Base-by-base conservation (phyloP, 2,113 vertebrate species). In the Channa argus region DNA sequence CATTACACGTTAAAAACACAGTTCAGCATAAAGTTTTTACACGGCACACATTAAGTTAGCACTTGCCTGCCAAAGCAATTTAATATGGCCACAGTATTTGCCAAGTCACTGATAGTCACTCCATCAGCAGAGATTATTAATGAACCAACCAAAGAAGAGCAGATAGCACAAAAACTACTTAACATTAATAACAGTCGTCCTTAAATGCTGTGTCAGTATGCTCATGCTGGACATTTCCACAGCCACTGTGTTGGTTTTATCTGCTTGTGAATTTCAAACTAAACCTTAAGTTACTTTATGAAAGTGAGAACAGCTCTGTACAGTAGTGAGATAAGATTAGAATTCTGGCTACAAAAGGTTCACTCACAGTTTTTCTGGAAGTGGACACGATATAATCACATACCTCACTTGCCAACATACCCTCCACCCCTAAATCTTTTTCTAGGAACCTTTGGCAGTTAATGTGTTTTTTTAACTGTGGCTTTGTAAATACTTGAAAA, bases 151-250 rank as follows among this genome's bases (percentile, higher is more conserved):
- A 8, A 55, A 52, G 24, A 77, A 39, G 58, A 79, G 24, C 12
- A 8, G 71, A 8, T 15, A 12, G 8, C 33, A 53, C 43, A 72
- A 38, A 24, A 70, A 37, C 39, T 8, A 5, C 41, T 59, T 5
- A 63, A 49, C 50, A 84, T 8, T 37, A 63, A 38, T 11, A 53
- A 67, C 84, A 87, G 89, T 76, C 89, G 89, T 90, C 83, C 6
- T 55, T 56, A 15, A 74, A 74, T 46, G 36, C 63, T 71, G 33
- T 62, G 50, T 53, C 14, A 75, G 38, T 55, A 14, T 44, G 51
- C 12, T 62, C 43, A 51, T 41, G 6, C 6, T 41, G 39, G 39
- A 2, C 6, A 7, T 41, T 41, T 41, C 39, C 39, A 5, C 39
- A 41, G 39, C 39, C 39, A 41, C 39, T 41, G 6, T 1, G 9